Evolutionary conservation across 2,797 vertebrate species (phyloP), one percentile per base, ranked within the genome.

Genomic region (Epinephelus coioides): DNA sequence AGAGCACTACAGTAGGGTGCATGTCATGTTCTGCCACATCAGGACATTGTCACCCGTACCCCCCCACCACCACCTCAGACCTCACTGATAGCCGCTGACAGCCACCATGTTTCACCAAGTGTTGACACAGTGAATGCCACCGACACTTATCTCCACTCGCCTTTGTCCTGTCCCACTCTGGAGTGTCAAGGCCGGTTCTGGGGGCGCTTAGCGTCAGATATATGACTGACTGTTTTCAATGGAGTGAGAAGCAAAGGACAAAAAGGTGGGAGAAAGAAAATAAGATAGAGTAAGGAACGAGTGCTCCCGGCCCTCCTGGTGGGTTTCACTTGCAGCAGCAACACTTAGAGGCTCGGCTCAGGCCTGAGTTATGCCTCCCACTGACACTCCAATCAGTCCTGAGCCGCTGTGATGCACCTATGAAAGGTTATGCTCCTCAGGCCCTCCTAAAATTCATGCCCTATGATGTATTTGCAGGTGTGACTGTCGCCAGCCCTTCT

Each of bases 361-460:
- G 63, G 34, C 78, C 80, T 85, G 88, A 91, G 82, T 87, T 91
- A 89, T 86, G 70, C 87, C 82, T 81, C 90, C 83, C 63, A 84
- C 88, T 87, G 87, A 91, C 89, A 83, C 83, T 89, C 87, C 92
- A 93, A 93, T 94, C 93, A 93, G 88, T 88, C 85, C 79, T 82
- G 59, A 81, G 76, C 57, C 76, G 54, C 78, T 73, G 68, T 46
- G 80, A 88, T 73, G 80, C 77, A 82, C 79, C 76, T 69, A 50
- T 74, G 80, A 89, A 78, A 87, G 84, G 84, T 69, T 78, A 62
- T 56, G 49, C 72, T 78, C 69, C 60, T 76, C 50, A 3, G 72
- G 82, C 57, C 63, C 69, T 73, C 72, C 54, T 79, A 60, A 82
- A 91, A 81, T 69, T 43, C 59, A 59, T 73, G 57, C 61, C 46